Conservation (phyloP, 2,888 invertebrate species). For the Erebia epiphron region DNA sequence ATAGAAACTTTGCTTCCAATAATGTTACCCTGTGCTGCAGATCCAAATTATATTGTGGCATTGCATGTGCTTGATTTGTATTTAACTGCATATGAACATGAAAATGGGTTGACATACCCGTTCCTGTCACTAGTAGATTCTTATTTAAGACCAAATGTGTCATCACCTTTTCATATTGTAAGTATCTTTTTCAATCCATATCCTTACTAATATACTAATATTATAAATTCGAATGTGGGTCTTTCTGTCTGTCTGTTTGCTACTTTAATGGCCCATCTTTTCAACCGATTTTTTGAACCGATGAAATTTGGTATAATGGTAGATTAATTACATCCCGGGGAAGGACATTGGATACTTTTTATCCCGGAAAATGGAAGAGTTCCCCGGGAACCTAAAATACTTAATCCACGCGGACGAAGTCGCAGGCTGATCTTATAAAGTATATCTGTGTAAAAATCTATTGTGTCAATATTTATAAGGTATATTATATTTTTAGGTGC, state of each 20-base stretch:
- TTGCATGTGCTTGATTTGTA: slow-evolving; percentile 82
- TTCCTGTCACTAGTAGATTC: slow-evolving; percentile 76
- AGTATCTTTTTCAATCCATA: slow-evolving; percentile 55
- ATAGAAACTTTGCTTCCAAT: slow-evolving; percentile 67
- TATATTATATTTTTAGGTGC: slow-evolving; percentile 72
- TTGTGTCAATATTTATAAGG: background rate
- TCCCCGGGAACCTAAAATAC: too few relatives aligned
- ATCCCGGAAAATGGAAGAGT: too few relatives aligned
- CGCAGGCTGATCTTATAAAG: too few relatives aligned
- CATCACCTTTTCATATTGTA: slow-evolving; percentile 87
- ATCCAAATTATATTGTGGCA: slow-evolving; percentile 72
- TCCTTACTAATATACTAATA: too few relatives aligned
- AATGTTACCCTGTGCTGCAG: slow-evolving; percentile 70
- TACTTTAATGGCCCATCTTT: too few relatives aligned
- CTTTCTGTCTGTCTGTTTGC: too few relatives aligned
- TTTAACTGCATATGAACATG: slow-evolving; percentile 74
- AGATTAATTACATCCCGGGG: too few relatives aligned
- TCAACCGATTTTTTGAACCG: too few relatives aligned
- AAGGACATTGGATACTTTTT: too few relatives aligned
- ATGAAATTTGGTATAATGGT: too few relatives aligned
- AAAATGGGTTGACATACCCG: slow-evolving; percentile 68
- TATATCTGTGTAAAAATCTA: background rate
- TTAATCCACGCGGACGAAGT: too few relatives aligned
- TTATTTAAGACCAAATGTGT: slow-evolving; percentile 83
- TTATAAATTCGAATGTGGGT: too few relatives aligned